These are phyloP conservation scores for Arbacia lixula DNA, from an alignment of 53 echinoderm and acorn worm species.

Conservation along the genomic window DNA sequence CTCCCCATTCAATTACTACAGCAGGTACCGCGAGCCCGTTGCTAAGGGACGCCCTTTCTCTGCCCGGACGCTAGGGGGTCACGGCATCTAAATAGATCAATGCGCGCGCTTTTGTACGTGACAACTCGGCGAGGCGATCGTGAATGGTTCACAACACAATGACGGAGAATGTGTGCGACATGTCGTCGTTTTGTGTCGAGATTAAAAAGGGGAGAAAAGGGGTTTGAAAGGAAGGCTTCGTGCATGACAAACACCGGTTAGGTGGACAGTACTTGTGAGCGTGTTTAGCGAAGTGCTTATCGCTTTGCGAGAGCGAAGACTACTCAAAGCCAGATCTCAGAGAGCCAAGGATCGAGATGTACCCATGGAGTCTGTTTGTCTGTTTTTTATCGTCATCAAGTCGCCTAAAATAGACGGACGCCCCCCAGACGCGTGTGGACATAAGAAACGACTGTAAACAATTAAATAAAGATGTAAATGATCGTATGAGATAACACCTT, in stretches of 20 bases:
- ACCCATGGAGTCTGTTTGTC: too few species aligned
- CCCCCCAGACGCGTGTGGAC: too few species aligned
- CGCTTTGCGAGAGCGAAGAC: too few species aligned
- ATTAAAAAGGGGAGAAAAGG: not conserved
- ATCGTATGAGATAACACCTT: too few species aligned
- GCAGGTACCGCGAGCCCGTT: conserved; percentile 23
- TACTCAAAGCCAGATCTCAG: too few species aligned
- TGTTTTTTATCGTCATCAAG: too few species aligned
- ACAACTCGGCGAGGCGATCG: conserved; percentile 28
- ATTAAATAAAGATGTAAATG: too few species aligned
- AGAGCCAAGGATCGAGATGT: too few species aligned
- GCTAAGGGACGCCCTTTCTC: conserved; percentile 51
- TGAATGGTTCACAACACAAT: not conserved
- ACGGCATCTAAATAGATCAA: conserved; percentile 37
- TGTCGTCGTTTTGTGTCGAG: conserved; percentile 14
- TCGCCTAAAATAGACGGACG: too few species aligned
- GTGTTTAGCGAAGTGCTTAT: conserved; percentile 10
- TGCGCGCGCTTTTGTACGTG: conserved; percentile 17
- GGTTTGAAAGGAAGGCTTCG: not conserved
- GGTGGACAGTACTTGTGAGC: not conserved
- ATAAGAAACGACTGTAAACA: too few species aligned
- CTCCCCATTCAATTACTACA: conserved; percentile 38
- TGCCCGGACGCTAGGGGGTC: conserved; percentile 38
- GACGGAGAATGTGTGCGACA: not conserved
- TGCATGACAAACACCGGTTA: conserved; percentile 1